phyloP scores from a whole-genome alignment of 2,888 invertebrate species.

The Drosophila colorata region DNA sequence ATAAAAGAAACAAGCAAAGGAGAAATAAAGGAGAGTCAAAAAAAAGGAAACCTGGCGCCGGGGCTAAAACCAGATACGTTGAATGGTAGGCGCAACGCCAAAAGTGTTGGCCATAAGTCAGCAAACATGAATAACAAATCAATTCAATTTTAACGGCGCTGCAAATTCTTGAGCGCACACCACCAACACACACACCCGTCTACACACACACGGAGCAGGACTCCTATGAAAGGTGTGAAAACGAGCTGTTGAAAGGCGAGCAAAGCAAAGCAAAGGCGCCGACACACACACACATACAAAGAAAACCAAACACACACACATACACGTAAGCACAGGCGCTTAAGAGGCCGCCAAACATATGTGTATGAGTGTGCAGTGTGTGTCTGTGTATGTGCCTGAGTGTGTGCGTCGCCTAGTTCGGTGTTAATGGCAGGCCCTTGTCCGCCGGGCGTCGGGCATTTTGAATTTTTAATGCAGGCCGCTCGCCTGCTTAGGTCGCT shows the following conservation, averaged over 20 bases:
- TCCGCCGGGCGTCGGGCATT: slow-evolving; percentile 73
- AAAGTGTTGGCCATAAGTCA: slow-evolving; percentile 82
- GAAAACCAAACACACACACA: slow-evolving; percentile 19
- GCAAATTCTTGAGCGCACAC: slow-evolving; percentile 62
- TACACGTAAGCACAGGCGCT: slow-evolving; percentile 34
- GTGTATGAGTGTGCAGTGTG: slow-evolving; percentile 16
- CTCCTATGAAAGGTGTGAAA: slow-evolving; percentile 62
- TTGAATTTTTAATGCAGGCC: slow-evolving; percentile 77
- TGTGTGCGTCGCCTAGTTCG: slow-evolving; percentile 43
- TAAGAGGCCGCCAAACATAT: slow-evolving; percentile 57
- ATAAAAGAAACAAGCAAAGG: slow-evolving; percentile 37
- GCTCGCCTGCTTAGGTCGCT: slow-evolving; percentile 56
- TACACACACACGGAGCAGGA: slow-evolving; percentile 21
- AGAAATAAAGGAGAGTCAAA: slow-evolving; percentile 47
- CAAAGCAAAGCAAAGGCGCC: slow-evolving; percentile 65
- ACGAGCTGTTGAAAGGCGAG: slow-evolving; percentile 68
- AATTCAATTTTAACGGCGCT: slow-evolving; percentile 76
- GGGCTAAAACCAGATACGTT: slow-evolving; percentile 55
- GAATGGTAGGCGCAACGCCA: slow-evolving; percentile 77
- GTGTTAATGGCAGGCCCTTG: slow-evolving; percentile 75
- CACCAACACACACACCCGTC: slow-evolving; percentile 7
- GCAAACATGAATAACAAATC: slow-evolving; percentile 83
- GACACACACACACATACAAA: slow-evolving; percentile 34
- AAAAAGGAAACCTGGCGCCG: slow-evolving; percentile 49
- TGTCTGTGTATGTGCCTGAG: slow-evolving; percentile 20